A percentile compares a stretch with the other conserved stretches of the same genome.
phyloP scores from a whole-genome alignment of 2,797 vertebrate species.

The Erithacus rubecula region DNA sequence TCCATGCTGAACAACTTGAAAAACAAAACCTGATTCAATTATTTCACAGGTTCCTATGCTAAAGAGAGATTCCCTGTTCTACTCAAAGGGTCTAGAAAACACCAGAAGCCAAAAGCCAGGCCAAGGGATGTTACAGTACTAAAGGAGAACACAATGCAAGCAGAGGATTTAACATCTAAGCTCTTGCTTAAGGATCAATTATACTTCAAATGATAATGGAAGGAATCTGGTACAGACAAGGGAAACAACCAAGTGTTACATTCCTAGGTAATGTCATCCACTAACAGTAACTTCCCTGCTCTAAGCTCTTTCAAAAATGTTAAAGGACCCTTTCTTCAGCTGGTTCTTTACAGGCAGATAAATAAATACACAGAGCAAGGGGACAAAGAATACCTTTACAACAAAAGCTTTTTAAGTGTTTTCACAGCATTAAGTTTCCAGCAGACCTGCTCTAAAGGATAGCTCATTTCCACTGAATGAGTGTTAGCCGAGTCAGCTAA shows the following conservation, averaged over 20 bases:
- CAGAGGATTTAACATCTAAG: not conserved
- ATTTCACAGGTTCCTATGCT: not conserved
- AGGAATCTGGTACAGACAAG: not conserved
- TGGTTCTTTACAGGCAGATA: not conserved
- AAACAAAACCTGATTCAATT: not conserved
- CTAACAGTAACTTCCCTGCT: not conserved
- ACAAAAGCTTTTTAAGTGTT: not conserved
- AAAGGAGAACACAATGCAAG: not conserved
- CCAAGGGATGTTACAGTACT: not conserved
- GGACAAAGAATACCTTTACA: not conserved
- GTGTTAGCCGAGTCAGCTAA: not conserved
- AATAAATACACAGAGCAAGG: not conserved
- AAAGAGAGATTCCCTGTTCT: not conserved
- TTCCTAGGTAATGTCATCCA: not conserved
- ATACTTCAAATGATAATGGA: not conserved
- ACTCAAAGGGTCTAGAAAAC: not conserved
- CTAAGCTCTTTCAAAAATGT: not conserved
- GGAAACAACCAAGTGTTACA: not conserved
- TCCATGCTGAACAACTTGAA: not conserved
- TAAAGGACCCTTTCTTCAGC: not conserved
- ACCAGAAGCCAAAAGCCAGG: not conserved
- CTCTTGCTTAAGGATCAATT: not conserved
- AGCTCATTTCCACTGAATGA: not conserved
- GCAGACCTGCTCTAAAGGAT: not conserved
- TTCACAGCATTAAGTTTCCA: not conserved